These are phyloP conservation scores for Lagenorhynchus albirostris DNA, from an alignment of 2,113 vertebrate species.

Conservation along the genomic window DNA sequence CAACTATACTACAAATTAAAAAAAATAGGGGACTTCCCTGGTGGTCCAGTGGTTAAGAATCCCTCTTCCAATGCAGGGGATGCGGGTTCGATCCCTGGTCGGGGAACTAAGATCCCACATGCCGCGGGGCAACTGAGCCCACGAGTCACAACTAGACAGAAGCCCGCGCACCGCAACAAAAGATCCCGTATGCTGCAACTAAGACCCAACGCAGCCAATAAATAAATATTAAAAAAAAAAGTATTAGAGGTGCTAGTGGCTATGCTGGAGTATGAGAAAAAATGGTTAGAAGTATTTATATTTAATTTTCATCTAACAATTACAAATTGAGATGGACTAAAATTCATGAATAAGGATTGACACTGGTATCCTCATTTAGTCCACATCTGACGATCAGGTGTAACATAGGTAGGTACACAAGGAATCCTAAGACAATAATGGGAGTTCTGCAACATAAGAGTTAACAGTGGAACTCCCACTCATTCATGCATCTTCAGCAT, in stretches of 20 bases:
- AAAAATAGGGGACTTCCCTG: background rate
- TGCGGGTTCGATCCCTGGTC: too few species aligned
- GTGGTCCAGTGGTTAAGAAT: too few species aligned
- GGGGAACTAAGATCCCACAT: too few species aligned
- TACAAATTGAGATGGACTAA: slow-evolving; percentile 16
- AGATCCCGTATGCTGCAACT: too few species aligned
- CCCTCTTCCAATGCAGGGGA: too few species aligned
- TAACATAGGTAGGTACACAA: background rate
- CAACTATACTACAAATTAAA: background rate
- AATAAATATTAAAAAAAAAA: too few species aligned
- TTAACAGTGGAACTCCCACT: background rate
- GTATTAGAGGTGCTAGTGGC: background rate
- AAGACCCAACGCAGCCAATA: too few species aligned
- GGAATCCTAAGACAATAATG: background rate
- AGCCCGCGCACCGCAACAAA: too few species aligned
- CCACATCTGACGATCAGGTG: background rate
- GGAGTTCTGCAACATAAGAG: background rate
- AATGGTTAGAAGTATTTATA: background rate
- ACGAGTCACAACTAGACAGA: too few species aligned
- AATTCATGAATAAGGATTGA: background rate
- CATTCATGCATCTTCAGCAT: background rate
- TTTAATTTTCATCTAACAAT: slow-evolving; percentile 15
- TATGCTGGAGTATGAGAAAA: background rate
- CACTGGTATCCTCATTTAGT: background rate
- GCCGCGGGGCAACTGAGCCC: too few species aligned